Conservation (phyloP, 2,113 vertebrate species). For the Coracopsis vasa region DNA sequence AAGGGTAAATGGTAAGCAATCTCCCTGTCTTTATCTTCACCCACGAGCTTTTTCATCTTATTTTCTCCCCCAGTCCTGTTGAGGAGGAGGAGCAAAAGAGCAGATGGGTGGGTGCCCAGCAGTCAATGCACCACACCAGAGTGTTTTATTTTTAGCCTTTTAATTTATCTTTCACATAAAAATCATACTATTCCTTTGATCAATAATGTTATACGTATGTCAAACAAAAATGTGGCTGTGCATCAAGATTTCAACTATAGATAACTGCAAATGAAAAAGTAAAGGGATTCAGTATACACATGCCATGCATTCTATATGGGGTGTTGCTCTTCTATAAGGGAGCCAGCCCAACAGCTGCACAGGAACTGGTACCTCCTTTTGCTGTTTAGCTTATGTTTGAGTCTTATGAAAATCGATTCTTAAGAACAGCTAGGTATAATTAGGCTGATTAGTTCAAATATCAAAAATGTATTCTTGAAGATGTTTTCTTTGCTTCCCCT, state of each 20-base stretch:
- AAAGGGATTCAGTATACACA: neutral
- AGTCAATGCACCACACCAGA: neutral
- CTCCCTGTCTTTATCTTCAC: neutral
- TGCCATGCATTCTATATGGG: rapidly evolving
- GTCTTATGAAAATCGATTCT: neutral
- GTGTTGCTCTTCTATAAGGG: neutral
- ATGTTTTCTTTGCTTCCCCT: slow-evolving; percentile 23
- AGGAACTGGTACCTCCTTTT: neutral
- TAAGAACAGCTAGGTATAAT: neutral
- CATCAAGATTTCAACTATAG: neutral
- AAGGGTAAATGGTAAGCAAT: neutral
- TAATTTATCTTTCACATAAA: neutral
- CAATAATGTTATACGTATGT: neutral
- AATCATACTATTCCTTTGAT: neutral
- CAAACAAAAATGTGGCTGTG: neutral
- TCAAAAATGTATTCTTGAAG: neutral
- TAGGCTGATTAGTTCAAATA: neutral
- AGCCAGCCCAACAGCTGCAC: neutral
- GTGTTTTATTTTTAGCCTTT: neutral
- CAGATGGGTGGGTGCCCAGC: neutral
- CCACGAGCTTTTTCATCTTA: rapidly evolving
- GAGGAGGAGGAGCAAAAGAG: neutral
- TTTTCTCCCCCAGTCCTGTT: neutral
- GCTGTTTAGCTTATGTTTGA: neutral
- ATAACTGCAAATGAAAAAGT: neutral